A percentile compares a stretch with the other conserved stretches of the same genome.
Conservation (phyloP, 2,888 invertebrate species). For the Napeogenes inachia region DNA sequence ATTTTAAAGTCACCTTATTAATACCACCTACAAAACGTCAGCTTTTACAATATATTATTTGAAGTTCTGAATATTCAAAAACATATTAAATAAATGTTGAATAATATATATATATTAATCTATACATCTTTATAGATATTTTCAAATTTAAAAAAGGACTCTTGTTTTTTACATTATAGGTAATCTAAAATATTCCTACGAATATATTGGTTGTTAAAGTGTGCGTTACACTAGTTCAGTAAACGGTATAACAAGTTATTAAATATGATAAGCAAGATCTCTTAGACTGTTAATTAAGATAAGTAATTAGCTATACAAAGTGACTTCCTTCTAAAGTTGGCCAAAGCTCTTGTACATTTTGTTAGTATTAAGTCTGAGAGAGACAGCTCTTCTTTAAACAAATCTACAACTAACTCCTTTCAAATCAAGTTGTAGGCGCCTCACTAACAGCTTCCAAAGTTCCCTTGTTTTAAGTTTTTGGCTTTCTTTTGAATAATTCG, state of each 20-base stretch:
- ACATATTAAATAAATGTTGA: too few relatives aligned
- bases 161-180: too few relatives aligned
- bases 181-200: too few relatives aligned
- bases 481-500: conserved; percentile 18
- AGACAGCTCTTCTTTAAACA: conserved; percentile 57
- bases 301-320: not conserved
- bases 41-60: conserved; percentile 25
- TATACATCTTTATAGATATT: too few relatives aligned
- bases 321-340: too few relatives aligned
- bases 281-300: not conserved
- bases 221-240: too few relatives aligned
- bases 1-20: conserved; percentile 57
- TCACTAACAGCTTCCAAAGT: conserved; percentile 32
- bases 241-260: not conserved
- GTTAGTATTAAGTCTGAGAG: conserved; percentile 13
- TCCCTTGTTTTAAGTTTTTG: conserved; percentile 10
- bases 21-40: conserved; percentile 48
- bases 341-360: too few relatives aligned
- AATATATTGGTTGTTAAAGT: too few relatives aligned
- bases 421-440: conserved; percentile 35
- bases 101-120: too few relatives aligned
- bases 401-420: conserved; percentile 48
- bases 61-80: too few relatives aligned
- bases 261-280: not conserved
- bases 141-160: too few relatives aligned